A percentile compares a stretch with the other conserved stretches of the same genome.
phyloP scores from a whole-genome alignment of 2,113 vertebrate species.

The Pygoscelis adeliae region DNA sequence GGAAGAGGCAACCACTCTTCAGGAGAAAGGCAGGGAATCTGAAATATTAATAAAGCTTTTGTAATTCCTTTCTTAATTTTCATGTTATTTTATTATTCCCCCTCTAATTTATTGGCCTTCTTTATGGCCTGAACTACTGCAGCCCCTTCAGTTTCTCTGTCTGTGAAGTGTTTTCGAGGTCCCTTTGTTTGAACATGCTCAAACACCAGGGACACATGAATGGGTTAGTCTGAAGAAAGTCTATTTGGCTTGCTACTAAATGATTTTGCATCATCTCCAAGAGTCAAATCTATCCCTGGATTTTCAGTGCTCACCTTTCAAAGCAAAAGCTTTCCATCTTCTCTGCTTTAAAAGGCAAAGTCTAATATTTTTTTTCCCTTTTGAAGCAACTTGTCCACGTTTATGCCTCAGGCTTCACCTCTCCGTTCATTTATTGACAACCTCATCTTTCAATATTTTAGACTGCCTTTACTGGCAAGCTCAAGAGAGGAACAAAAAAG shows the following conservation, averaged over 20 bases:
- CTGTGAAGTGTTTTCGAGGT: background rate
- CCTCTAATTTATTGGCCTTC: background rate
- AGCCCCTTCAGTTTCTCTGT: background rate
- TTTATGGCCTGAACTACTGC: background rate
- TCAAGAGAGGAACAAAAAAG: background rate
- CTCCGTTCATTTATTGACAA: background rate
- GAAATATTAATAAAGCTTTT: background rate
- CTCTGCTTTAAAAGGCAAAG: background rate
- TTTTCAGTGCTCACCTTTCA: background rate
- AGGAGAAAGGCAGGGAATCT: background rate
- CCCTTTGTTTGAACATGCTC: background rate
- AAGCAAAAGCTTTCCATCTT: background rate
- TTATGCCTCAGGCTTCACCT: background rate
- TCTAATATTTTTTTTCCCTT: background rate
- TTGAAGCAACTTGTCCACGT: fast-evolving
- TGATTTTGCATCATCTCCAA: background rate
- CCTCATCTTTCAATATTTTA: background rate
- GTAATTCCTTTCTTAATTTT: background rate
- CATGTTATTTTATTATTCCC: background rate
- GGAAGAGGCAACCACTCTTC: background rate
- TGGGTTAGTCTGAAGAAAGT: background rate
- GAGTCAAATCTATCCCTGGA: background rate
- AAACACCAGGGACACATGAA: background rate
- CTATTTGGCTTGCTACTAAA: background rate
- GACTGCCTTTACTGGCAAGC: background rate